phyloP scores from a whole-genome alignment of 2,797 vertebrate genomes.

The Acanthurus lineatus region DNA sequence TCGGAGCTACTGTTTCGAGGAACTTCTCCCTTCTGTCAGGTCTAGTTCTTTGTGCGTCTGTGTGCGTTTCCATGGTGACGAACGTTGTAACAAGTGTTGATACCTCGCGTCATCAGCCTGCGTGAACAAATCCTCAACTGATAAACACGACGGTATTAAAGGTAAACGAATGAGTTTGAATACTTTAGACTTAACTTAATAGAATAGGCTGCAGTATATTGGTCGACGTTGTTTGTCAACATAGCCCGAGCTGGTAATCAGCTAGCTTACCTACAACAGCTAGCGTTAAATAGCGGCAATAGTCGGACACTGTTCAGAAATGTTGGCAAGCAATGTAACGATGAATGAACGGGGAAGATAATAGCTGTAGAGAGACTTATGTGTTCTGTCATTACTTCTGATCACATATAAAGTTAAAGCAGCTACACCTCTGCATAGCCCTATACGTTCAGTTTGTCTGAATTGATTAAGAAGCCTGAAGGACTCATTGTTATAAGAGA shows the following conservation, averaged over 20 bases:
- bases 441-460: neutral
- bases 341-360: neutral
- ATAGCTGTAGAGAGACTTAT: neutral
- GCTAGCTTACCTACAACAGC: constrained; percentile 12
- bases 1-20: neutral
- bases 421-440: neutral
- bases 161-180: constrained; percentile 27
- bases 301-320: neutral
- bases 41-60: constrained; percentile 45
- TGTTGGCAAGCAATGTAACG: neutral
- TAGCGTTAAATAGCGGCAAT: constrained; percentile 1
- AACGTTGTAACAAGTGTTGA: constrained; percentile 55
- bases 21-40: neutral
- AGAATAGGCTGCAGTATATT: neutral
- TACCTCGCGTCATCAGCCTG: constrained; percentile 73
- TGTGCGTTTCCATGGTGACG: constrained; percentile 79
- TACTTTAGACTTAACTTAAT: too few relatives aligned
- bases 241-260: neutral
- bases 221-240: neutral
- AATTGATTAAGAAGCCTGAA: neutral
- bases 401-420: neutral
- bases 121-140: constrained; percentile 39
- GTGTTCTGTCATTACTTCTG: neutral
- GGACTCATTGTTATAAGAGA: too few relatives aligned
- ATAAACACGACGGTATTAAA: constrained; percentile 38